phyloP scores from a whole-genome alignment of 2,797 vertebrate species.

The Pygocentrus nattereri region DNA sequence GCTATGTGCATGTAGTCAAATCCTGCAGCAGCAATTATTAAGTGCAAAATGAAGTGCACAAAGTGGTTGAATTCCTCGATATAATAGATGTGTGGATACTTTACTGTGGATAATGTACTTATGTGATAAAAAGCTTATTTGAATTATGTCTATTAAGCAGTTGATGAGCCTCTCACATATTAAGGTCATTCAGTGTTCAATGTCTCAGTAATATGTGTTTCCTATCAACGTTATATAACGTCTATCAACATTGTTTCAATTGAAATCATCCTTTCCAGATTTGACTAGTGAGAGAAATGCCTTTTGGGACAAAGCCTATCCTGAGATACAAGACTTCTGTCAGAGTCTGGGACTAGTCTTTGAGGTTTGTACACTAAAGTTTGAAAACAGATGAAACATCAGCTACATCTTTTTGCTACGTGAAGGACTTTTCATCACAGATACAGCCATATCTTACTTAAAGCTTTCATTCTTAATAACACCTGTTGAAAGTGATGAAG shows the following conservation, averaged over 20 bases:
- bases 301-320: slow-evolving; percentile 79
- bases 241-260: too few relatives aligned
- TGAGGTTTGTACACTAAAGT: slow-evolving; percentile 75
- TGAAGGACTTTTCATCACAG: too few relatives aligned
- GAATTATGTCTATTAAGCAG: neutral
- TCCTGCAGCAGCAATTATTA: too few relatives aligned
- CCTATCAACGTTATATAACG: too few relatives aligned
- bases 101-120: neutral
- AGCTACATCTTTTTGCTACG: too few relatives aligned
- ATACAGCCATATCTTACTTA: too few relatives aligned
- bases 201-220: neutral
- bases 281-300: slow-evolving; percentile 80
- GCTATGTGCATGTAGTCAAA: too few relatives aligned
- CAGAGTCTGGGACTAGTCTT: slow-evolving; percentile 80
- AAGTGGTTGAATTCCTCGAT: neutral
- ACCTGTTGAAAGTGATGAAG: neutral
- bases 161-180: neutral
- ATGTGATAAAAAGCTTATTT: neutral
- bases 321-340: slow-evolving; percentile 82
- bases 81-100: neutral
- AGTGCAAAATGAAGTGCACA: too few relatives aligned
- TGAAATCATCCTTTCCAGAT: slow-evolving; percentile 69
- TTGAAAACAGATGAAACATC: neutral
- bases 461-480: neutral
- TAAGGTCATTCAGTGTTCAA: neutral